Percentiles rank a stretch among this genome's conserved stretches.
These are phyloP conservation scores for Acropora yongei DNA, from an alignment of 64 coral and sea anemone species.

Conservation along the genomic window DNA sequence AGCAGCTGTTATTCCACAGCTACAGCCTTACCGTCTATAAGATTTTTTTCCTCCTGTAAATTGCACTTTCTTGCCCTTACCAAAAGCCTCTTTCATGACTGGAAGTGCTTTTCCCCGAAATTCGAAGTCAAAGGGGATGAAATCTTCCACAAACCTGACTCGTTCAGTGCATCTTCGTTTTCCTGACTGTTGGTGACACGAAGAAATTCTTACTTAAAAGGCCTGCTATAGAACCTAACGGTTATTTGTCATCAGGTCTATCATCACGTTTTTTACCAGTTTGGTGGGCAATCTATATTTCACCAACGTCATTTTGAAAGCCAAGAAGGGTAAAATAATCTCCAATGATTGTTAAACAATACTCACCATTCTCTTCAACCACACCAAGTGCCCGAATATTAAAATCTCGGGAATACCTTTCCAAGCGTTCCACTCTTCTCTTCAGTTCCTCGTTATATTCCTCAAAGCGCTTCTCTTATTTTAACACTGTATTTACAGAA, in stretches of 20 bases:
- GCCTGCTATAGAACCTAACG: too few relatives aligned
- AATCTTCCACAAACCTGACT: conserved; percentile 9
- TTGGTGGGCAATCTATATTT: too few relatives aligned
- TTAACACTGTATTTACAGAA: not conserved
- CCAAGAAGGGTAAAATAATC: too few relatives aligned
- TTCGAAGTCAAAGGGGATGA: not conserved
- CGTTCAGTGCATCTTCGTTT: too few relatives aligned
- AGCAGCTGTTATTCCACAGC: too few relatives aligned
- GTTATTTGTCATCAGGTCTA: too few relatives aligned
- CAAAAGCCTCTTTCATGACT: not conserved
- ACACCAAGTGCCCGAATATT: not conserved
- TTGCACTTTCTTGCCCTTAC: too few relatives aligned
- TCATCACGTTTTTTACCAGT: too few relatives aligned
- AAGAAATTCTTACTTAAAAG: too few relatives aligned
- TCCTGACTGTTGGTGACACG: too few relatives aligned
- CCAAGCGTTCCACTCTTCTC: conserved; percentile 5
- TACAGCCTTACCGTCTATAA: not conserved
- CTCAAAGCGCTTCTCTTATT: not conserved
- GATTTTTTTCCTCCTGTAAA: not conserved
- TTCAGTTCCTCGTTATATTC: conserved; percentile 1
- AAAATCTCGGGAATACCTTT: not conserved
- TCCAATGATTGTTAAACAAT: too few relatives aligned
- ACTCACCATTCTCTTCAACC: not conserved
- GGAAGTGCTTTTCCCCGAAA: not conserved
- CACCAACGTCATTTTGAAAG: too few relatives aligned